These are phyloP conservation scores for Macrotus californicus DNA, from an alignment of 2,113 vertebrate species.

Conservation along the genomic window DNA sequence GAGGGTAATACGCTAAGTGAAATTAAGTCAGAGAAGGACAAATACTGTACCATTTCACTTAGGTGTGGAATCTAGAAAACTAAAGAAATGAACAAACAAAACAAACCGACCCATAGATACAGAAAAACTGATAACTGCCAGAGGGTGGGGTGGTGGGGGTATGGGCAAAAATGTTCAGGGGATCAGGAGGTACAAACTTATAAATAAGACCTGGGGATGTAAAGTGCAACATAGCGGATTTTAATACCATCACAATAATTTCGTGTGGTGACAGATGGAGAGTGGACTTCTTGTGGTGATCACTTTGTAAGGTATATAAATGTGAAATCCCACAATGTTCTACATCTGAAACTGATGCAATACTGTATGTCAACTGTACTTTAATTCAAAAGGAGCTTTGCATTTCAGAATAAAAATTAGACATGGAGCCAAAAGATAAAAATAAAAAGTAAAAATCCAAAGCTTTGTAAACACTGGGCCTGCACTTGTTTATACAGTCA, in stretches of 20 bases:
- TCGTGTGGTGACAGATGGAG: background rate
- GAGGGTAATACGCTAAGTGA: background rate
- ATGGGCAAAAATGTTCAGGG: background rate
- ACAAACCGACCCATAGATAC: background rate
- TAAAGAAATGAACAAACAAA: background rate
- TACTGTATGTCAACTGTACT: background rate
- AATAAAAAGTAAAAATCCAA: background rate
- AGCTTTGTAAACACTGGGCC: background rate
- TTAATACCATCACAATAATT: background rate
- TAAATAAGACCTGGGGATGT: background rate
- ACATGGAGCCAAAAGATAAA: background rate
- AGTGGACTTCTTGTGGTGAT: background rate
- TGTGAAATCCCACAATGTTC: background rate
- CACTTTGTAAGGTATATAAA: background rate
- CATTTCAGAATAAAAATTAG: background rate
- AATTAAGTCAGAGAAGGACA: background rate
- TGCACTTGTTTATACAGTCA: background rate
- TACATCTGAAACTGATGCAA: background rate
- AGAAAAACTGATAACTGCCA: background rate
- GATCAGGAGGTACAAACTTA: background rate
- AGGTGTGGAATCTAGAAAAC: background rate
- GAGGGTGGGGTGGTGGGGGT: background rate
- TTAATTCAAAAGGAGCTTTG: background rate
- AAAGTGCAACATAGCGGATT: background rate
- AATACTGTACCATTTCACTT: background rate